Conservation (phyloP, 30 jellyfish, hydroid and myxozoan genomes). For the Chironex yamaguchii region DNA sequence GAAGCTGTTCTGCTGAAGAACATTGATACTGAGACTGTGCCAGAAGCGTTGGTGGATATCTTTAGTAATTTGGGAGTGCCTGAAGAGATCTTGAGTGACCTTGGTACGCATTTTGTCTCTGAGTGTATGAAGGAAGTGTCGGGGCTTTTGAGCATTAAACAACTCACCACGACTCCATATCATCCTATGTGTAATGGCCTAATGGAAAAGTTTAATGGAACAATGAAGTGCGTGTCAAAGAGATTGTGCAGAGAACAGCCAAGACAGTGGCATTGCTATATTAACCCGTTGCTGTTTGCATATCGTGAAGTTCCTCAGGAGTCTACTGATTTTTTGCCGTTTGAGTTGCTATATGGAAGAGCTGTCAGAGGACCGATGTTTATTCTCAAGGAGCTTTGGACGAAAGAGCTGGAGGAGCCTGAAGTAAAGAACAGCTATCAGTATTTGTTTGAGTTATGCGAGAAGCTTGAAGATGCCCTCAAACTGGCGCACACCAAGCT, state of each 20-base stretch:
- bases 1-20: constrained; percentile 62
- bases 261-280: constrained; percentile 63
- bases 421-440: constrained; percentile 55
- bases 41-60: constrained; percentile 63
- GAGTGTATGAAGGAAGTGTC: constrained; percentile 63
- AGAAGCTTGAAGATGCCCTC: constrained; percentile 34
- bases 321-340: constrained; percentile 53
- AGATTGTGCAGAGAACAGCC: constrained; percentile 64
- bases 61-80: constrained; percentile 52
- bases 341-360: constrained; percentile 64
- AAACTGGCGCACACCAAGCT: constrained; percentile 7
- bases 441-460: constrained; percentile 54
- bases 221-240: constrained; percentile 41
- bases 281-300: constrained; percentile 52
- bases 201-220: constrained; percentile 57
- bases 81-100: constrained; percentile 45
- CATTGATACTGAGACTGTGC: constrained; percentile 66
- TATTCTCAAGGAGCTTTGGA: constrained; percentile 59
- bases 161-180: constrained; percentile 49
- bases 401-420: constrained; percentile 31
- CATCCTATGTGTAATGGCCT: constrained; percentile 67
- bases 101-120: constrained; percentile 59
- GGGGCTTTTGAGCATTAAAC: constrained; percentile 19
- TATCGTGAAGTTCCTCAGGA: constrained; percentile 75
- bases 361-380: constrained; percentile 68